Evolutionary conservation across 92 coral and sea anemone species (phyloP).

Genomic region (Umimayanthus chanpuru): DNA sequence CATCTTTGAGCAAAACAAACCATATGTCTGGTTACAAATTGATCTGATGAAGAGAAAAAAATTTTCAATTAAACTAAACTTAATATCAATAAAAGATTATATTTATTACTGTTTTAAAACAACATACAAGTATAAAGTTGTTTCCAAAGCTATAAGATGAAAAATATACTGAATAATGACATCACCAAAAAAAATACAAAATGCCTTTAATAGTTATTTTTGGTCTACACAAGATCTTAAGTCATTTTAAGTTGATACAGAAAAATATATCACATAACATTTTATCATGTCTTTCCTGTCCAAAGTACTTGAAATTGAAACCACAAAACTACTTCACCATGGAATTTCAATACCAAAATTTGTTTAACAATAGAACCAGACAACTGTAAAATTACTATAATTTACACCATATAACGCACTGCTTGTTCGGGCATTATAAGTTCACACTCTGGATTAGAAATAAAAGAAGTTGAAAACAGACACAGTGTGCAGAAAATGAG

Average conservation of each 20-base stretch:
- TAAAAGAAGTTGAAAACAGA: too few relatives aligned
- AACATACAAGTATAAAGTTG: neutral
- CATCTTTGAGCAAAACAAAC: neutral
- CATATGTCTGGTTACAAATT: too few relatives aligned
- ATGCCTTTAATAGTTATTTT: neutral
- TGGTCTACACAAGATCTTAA: neutral
- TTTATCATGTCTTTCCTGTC: neutral
- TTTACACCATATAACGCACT: neutral
- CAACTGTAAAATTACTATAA: constrained; percentile 3
- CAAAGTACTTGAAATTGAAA: neutral
- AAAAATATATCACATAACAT: neutral
- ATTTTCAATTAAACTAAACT: too few relatives aligned
- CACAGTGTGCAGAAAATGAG: neutral
- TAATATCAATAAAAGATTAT: too few relatives aligned
- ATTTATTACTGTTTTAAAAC: too few relatives aligned
- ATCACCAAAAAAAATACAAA: neutral
- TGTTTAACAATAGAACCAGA: constrained; percentile 5
- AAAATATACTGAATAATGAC: too few relatives aligned
- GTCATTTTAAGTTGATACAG: neutral
- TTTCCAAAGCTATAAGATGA: neutral
- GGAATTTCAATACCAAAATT: neutral
- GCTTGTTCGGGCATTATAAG: neutral
- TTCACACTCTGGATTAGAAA: neutral
- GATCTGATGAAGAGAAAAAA: too few relatives aligned
- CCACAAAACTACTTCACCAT: constrained; percentile 17